Evolutionary conservation across 92 coral and sea anemone species (phyloP).

Genomic region (Porites lobata): DNA sequence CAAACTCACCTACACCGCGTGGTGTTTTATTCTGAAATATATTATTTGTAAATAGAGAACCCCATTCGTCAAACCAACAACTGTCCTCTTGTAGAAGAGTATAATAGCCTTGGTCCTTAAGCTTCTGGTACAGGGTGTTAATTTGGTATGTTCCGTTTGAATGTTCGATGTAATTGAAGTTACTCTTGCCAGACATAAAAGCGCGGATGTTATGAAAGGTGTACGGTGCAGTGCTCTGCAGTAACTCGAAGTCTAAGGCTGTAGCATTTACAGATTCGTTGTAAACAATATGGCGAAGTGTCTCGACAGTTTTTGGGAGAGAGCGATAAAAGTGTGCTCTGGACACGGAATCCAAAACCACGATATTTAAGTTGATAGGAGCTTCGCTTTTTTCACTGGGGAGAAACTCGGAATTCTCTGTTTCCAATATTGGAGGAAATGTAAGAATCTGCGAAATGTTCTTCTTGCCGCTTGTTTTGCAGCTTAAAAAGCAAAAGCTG

Average conservation of each 20-base stretch:
- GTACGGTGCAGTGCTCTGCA: constrained; percentile 90
- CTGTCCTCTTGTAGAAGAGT: constrained; percentile 95
- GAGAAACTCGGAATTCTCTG: constrained; percentile 41
- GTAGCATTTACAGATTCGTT: constrained; percentile 72
- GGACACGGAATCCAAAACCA: constrained; percentile 86
- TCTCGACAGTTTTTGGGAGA: constrained; percentile 78
- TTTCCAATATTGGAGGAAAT: constrained; percentile 75
- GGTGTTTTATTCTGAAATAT: constrained; percentile 77
- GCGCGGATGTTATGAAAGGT: constrained; percentile 89
- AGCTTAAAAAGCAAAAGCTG: constrained; percentile 80
- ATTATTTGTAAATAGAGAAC: constrained; percentile 85
- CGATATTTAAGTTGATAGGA: constrained; percentile 75
- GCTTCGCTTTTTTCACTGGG: constrained; percentile 30
- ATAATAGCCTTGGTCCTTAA: constrained; percentile 81
- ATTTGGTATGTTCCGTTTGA: constrained; percentile 67
- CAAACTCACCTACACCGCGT: constrained; percentile 55
- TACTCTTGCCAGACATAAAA: constrained; percentile 89
- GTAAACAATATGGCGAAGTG: constrained; percentile 72
- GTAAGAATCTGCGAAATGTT: constrained; percentile 71
- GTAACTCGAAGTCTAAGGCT: constrained; percentile 81
- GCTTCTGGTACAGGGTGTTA: constrained; percentile 63
- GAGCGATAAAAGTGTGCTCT: constrained; percentile 91
- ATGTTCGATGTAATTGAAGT: constrained; percentile 75
- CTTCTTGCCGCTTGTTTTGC: constrained; percentile 56
- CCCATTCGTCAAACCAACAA: constrained; percentile 97